Conservation (phyloP, 2,113 vertebrate genomes). For the Bos javanicus region DNA sequence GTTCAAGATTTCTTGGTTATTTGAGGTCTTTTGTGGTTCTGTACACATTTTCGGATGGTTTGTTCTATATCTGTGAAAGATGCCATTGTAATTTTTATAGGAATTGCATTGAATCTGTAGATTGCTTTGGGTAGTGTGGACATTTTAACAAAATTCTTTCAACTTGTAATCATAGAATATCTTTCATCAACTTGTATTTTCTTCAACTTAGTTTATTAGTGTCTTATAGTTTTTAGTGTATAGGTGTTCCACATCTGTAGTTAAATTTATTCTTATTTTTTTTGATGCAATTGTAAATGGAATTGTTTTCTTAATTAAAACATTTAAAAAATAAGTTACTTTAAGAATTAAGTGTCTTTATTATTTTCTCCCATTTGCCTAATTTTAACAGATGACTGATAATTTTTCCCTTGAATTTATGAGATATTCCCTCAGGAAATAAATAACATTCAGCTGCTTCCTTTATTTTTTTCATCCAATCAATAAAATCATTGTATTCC, state of each 20-base stretch:
- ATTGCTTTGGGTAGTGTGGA: background rate
- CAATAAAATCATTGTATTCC: background rate
- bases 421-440: background rate
- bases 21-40: background rate
- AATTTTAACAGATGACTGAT: background rate
- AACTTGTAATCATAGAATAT: background rate
- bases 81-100: background rate
- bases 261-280: background rate
- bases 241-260: background rate
- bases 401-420: background rate
- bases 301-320: background rate
- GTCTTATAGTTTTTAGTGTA: background rate
- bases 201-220: background rate
- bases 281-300: background rate
- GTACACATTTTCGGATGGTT: background rate
- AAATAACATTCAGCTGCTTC: background rate
- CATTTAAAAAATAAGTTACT: background rate
- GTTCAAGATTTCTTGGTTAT: background rate
- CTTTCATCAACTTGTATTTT: background rate
- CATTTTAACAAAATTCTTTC: background rate
- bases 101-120: background rate
- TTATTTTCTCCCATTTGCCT: constrained; percentile 16
- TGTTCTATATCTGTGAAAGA: background rate
- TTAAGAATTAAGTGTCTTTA: background rate
- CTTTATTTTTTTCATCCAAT: background rate